Percentiles rank a stretch among this genome's conserved stretches.
phyloP scores from a whole-genome alignment of 2,888 invertebrate genomes.

The Fragum sueziense region DNA sequence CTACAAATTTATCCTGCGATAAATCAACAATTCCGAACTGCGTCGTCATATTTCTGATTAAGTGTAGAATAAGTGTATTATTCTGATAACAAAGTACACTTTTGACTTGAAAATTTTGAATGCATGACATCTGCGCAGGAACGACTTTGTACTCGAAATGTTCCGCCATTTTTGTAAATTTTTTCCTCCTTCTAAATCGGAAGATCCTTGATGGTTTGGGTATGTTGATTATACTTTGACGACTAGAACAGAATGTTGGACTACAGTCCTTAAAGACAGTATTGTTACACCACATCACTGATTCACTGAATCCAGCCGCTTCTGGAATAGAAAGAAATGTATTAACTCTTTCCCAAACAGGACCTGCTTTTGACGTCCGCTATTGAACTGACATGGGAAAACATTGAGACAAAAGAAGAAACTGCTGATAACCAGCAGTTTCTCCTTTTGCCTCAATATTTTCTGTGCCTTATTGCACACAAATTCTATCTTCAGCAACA shows the following conservation, averaged over 20 bases:
- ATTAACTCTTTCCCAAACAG: no score
- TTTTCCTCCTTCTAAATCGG: constrained; percentile 79
- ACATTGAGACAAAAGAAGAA: no score
- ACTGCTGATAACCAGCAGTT: no score
- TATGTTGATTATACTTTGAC: constrained; percentile 81
- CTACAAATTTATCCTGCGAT: constrained; percentile 80
- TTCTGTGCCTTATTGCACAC: no score
- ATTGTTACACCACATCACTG: constrained; percentile 78
- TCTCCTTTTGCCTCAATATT: no score
- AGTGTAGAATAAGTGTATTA: constrained; percentile 79
- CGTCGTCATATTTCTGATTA: constrained; percentile 79
- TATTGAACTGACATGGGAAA: no score
- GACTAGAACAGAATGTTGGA: constrained; percentile 80
- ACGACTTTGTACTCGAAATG: constrained; percentile 83
- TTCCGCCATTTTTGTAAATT: constrained; percentile 82
- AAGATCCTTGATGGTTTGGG: constrained; percentile 80
- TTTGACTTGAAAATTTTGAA: constrained; percentile 82
- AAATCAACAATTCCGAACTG: constrained; percentile 81
- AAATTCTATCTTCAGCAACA: no score
- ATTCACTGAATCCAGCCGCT: constrained; percentile 80
- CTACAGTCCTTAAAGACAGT: constrained; percentile 81
- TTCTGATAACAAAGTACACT: constrained; percentile 80
- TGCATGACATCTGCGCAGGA: constrained; percentile 82
- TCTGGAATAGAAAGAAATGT: constrained; percentile 69
- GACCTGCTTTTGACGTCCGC: no score